Evolutionary conservation across 2,888 invertebrate genomes (phyloP), one percentile per base, ranked within the genome.

Genomic region (Coecobrya sp.): DNA sequence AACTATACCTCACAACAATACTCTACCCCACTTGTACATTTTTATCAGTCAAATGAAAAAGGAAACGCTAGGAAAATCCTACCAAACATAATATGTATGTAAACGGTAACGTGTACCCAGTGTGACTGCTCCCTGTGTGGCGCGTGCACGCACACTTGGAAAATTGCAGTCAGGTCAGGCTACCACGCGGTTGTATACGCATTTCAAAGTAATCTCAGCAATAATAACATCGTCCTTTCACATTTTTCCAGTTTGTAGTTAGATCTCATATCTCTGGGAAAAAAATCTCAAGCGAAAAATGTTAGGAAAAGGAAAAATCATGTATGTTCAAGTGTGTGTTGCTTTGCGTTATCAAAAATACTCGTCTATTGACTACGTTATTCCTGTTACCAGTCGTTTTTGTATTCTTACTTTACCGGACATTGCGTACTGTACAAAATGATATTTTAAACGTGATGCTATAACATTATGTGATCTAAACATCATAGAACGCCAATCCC

Each of bases 321-420:
- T 76, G 76, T 42, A 86, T 76, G 45, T 49, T 16, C 62, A 82
- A 22, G 25, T 76, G 13, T 49, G 10, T 82, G 30, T 36, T 65
- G 49, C 45, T 22, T 65, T 65, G 62, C 13, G 49, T 76, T 87
- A 87, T 87, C 87, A 87, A 73, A 87, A 76, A 87, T 87, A 55
- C 22, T 22, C 52, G 86, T 73, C 73, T 70, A 86, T 55, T 73
- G 76, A 62, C 19, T 55, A 55, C 55, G 13, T 25, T 22, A 2
- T 42, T 62, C 30, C 42, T 22, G 4, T 52, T 13, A 19, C 42
- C 8, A 19, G 36, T 42, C 42, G n/a, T 42, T 42, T 73, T 73
- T 1, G 19, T 42, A 10, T 73, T 19, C 42, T 73, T 19, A 30
- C 4, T 10, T 30, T n/a, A 16, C 2, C 13, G 25, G 55, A 55